Evolutionary conservation across 92 coral and sea anemone genomes (phyloP), one percentile per base, ranked within the genome.

Genomic region (Bergia puertoricense): DNA sequence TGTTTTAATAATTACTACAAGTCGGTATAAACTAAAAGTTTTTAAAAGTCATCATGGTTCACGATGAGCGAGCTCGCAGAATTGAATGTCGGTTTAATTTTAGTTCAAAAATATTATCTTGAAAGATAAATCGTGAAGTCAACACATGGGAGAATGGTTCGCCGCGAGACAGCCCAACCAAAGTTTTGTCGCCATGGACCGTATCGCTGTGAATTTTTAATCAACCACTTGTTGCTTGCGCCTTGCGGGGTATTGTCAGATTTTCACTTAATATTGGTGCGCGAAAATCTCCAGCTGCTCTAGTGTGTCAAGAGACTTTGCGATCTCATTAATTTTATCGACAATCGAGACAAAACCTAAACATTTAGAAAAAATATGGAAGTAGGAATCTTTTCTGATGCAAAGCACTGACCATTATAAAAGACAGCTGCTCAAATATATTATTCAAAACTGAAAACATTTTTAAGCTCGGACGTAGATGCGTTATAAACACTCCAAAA

Each of bases 151-250:
- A 42, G 22, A 76, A 62, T 62, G 23, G 18, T 23, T 62, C 7
- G 68, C 68, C 68, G 68, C 68, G 10, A 16, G 30, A 62, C 8
- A 16, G 69, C 69, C 8, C 23, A 62, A 62, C n/a, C 30, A 62
- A 62, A 62, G 46, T 50, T 45, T 20, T 71, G 87, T 41, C 86
- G 65, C 86, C 86, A 39, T 42, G 11, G 69, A 40, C 8, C 5
- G 14, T 82, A 66, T 22, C 80, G 14, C 82, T 46, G 20, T 46
- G 41, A 79, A 79, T 79, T n/a, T 48, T 79, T 79, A 22, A 51
- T 65, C 39, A 84, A 84, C 87, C 87, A 84, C 87, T 84, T 84
- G 78, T 84, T 84, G 87, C 77, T 82, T 44, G 30, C 77, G 86
- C 76, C 23, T 50, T n/a, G 43, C 41, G 66, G 82, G 66, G 67